Evolutionary conservation across 2,888 invertebrate species (phyloP), one percentile per base, ranked within the genome.

Genomic region (Dascillus cervinus): DNA sequence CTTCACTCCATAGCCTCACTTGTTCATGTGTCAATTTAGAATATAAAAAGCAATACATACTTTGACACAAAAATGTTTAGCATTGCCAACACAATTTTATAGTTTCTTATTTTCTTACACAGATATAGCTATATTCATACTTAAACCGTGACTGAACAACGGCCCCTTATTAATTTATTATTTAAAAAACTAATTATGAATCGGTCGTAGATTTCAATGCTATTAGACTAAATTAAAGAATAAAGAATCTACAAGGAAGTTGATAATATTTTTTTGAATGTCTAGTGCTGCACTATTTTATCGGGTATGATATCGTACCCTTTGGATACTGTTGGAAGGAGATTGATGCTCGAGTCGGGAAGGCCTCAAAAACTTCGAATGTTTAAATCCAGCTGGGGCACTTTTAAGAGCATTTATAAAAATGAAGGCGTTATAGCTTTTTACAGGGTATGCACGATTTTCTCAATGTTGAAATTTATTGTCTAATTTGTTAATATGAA

Each of bases 331-430:
- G 27, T 39, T 11, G 13, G 29, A 3, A 28, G 41, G 12, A 20
- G 36, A 6, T 31, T 41, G 38, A 41, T 41, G 41, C 14, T 41
- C 13, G 38, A 41, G 11, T 19, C 41, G 4, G 38, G 34, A 6
- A 26, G 38, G 22, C 25, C 35, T 2, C 17, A 15, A 4, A 8
- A 30, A n/a, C 15, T 38, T 4, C 20, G 32, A 17, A 11, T 11
- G 3, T 34, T 32, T 22, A 23, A 20, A 8, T 34, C 29, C 9
- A 3, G 19, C n/a, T 12, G 3, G 2, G 11, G 20, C 10, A 23
- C 38, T 3, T 10, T 23, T 10, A 11, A 10, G n/a, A 11, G 17
- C 6, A 38, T 41, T 13, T 30, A 30, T 12, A 14, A 3, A 2
- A 29, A 22, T 6, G 15, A 19, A 10, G 41, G 41, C 5, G 1